phyloP scores from a whole-genome alignment of 1,140 invertebrate genomes.

The Musca domestica region DNA sequence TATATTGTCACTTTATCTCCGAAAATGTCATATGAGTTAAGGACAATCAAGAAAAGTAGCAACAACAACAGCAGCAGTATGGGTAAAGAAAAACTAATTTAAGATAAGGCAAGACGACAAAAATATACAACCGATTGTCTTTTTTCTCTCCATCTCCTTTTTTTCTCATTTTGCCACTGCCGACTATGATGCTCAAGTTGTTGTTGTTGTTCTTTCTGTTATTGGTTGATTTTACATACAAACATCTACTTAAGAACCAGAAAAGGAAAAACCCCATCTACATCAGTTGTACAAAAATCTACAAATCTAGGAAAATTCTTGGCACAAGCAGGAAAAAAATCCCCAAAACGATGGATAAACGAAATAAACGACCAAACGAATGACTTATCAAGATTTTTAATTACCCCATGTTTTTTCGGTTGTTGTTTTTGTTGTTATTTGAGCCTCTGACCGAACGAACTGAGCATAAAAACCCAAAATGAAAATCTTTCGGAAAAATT shows the following conservation, averaged over 20 bases:
- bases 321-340: no score
- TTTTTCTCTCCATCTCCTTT: background rate
- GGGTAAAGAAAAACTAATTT: background rate
- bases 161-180: background rate
- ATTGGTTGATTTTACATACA: no score
- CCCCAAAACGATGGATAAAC: background rate
- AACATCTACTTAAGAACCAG: no score
- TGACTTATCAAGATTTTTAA: conserved; percentile 21
- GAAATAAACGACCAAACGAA: background rate
- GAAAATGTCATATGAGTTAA: background rate
- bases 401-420: conserved; percentile 10
- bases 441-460: background rate
- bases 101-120: background rate
- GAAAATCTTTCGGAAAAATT: no score
- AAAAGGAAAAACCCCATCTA: no score
- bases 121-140: background rate
- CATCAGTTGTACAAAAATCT: no score
- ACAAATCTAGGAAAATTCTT: no score
- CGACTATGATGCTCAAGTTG: no score
- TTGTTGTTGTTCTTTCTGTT: no score
- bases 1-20: conserved; percentile 14
- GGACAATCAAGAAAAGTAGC: no score
- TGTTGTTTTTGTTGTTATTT: background rate
- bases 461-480: background rate
- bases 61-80: no score